Percentiles rank a stretch among this genome's conserved stretches.
These are phyloP conservation scores for Agriopis marginaria DNA, from an alignment of 2,888 invertebrate genomes.

Conservation along the genomic window DNA sequence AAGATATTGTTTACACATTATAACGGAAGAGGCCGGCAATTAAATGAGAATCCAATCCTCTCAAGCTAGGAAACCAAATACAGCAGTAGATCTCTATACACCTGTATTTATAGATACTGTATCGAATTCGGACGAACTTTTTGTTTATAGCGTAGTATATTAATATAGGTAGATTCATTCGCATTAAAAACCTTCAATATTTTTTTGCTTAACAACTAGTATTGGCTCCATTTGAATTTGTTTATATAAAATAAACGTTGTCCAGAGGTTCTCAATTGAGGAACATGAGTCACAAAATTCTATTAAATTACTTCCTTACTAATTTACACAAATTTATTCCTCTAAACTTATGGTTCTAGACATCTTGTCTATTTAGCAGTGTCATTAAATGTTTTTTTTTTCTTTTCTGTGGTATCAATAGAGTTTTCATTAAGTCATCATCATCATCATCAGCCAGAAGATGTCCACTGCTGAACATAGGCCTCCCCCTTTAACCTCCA, in stretches of 20 bases:
- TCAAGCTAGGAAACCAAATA: conserved; percentile 2
- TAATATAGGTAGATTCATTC: neutral
- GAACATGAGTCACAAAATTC: neutral
- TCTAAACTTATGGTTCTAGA: no score
- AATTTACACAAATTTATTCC: no score
- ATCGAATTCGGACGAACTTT: conserved; percentile 6
- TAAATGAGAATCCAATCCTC: neutral
- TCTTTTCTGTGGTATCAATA: no score
- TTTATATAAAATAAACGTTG: neutral
- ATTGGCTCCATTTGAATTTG: neutral
- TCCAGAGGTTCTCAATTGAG: neutral
- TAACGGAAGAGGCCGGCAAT: neutral
- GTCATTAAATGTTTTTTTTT: no score
- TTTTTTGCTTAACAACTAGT: conserved; percentile 2
- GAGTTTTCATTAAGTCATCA: no score
- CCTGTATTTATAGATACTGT: conserved; percentile 19
- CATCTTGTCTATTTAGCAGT: no score
- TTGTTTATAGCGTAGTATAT: neutral
- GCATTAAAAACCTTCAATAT: conserved; percentile 1
- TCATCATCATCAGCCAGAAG: no score
- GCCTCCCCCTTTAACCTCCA: no score
- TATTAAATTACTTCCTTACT: no score
- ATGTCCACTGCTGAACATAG: no score
- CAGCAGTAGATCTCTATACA: neutral
- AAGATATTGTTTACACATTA: conserved; percentile 37